Evolutionary conservation across 2,888 invertebrate genomes (phyloP), one percentile per base, ranked within the genome.

Genomic region (Acronicta psi): DNA sequence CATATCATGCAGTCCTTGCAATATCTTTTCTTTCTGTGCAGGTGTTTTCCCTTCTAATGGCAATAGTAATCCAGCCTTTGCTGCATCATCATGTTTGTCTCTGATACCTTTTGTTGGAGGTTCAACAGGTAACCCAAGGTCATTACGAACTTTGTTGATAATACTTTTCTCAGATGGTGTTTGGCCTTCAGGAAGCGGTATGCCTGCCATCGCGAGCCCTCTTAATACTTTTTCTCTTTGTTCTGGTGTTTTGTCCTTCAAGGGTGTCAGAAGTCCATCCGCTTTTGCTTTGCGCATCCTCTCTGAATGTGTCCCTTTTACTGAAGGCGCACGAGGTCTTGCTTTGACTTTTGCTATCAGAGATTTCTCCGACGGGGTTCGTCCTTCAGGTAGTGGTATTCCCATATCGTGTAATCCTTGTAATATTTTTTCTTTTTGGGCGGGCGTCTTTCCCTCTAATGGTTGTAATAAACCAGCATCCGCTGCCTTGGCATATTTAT

Each of bases 101-200:
- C 62, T 75, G 8, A 60, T 50, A 0, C 62, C 18, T 14, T 59
- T n/a, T 6, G 47, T 55, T 54, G 60, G 68, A 0, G 81, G 80
- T 54, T 73, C 77, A 13, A 73, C 65, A 10, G 84, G 81, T 17
- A 83, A 11, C 0, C 81, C 82, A 23, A 80, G 23, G 2, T 83
- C 77, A 8, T n/a, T 8, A 10, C 57, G 57, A 14, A 71, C 41
- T 13, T 71, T 67, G 0, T 42, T 7, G 4, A 71, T 52, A 0
- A 72, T 18, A 38, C 54, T 46, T 14, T 75, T 76, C 55, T 87
- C 86, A 3, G 73, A 55, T 10, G 57, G 14, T 3, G 75, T 72
- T 62, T 78, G 61, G 0, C n/a, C n/a, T n/a, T n/a, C n/a, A n/a
- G n/a, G n/a, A n/a, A n/a, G n/a, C n/a, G n/a, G n/a, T n/a, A 81